Evolutionary conservation across 2,888 invertebrate species (phyloP), one percentile per base, ranked within the genome.

Genomic region (Spatulosminthurus flaviceps): DNA sequence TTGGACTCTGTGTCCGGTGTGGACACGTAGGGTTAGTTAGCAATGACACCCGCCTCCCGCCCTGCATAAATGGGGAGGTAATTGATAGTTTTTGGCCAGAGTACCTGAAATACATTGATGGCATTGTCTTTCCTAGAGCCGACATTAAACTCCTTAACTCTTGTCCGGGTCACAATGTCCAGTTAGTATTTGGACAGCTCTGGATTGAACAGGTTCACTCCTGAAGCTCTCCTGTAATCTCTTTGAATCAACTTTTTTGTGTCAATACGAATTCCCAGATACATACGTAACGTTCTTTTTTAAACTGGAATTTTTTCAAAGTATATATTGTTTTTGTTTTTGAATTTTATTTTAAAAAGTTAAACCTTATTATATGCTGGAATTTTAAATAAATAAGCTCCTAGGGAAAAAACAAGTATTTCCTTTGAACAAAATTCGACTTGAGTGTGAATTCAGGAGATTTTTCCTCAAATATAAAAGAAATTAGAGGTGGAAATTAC

Each of bases 151-250:
- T 75, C 34, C 41, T 34, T 76, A 76, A 76, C 42, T 78, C 71
- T 28, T 60, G 43, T 70, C 70, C 78, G 21, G 78, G 70, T 78
- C 60, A 70, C 71, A 71, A 60, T 71, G 64, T 64, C 71, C 60
- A 24, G 64, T 78, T 71, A 78, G 78, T 78, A 70, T 41, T 22
- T 77, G 42, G 51, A 78, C 71, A 78, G 78, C 78, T 41, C 26
- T 78, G 29, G 64, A 64, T 22, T 24, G 64, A 26, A 64, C 64
- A 64, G 24, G 64, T 64, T n/a, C 51, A 51, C 51, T 51, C 16
- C 64, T 60, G 16, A 11, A 28, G 19, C 1, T 70, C 19, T 28
- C 19, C n/a, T 51, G 2, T 51, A 51, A 51, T 51, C 51, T 51
- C 16, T 5, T 5, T 51, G 1, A n/a, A 51, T 51, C n/a, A 9